Base-by-base conservation (phyloP, 1,140 invertebrate genomes). In the Rhyacophila brunnea region DNA sequence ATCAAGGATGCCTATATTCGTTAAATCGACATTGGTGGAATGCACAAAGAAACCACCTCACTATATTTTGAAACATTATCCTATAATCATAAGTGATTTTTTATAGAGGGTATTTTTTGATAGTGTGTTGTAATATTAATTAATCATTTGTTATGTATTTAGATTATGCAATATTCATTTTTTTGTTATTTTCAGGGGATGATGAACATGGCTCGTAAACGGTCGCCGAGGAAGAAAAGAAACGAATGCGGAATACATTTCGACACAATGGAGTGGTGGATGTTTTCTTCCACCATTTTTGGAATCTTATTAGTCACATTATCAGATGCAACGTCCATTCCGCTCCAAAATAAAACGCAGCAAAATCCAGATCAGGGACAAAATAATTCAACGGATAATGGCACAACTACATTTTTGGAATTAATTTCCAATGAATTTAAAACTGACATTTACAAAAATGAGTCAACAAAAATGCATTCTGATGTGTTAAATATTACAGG, bases 151-250 rank as follows among this genome's bases (percentile, higher is more conserved):
- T n/a, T n/a, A n/a, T n/a, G n/a, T n/a, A n/a, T n/a, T n/a, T n/a
- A n/a, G n/a, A n/a, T n/a, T n/a, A n/a, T n/a, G n/a, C n/a, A n/a
- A n/a, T n/a, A n/a, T n/a, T n/a, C n/a, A n/a, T n/a, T n/a, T n/a
- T n/a, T n/a, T 54, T 45, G n/a, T 46, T 45, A 45, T 46, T 3
- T 51, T 55, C 18, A 40, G 45, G 52, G 19, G 13, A 45, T 9
- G 17, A 54, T 55, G 52, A 55, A 55, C 32, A 34, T 45, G 52
- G 17, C 52, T 14, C n/a, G 43, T 17, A 55, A 55, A 46, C 42
- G 52, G 18, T 45, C 52, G 0, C 42, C 42, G 2, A 55, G 42
- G 15, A 55, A 55, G 28, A 46, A 55, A 17, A 15, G 43, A 10
- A 35, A 34, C 28, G 43, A 55, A 36, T 45, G 18, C 14, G 20